A percentile compares a stretch with the other conserved stretches of the same genome.
Evolutionary conservation across 1,140 invertebrate species (phyloP).

Genomic region (Galleria mellonella): DNA sequence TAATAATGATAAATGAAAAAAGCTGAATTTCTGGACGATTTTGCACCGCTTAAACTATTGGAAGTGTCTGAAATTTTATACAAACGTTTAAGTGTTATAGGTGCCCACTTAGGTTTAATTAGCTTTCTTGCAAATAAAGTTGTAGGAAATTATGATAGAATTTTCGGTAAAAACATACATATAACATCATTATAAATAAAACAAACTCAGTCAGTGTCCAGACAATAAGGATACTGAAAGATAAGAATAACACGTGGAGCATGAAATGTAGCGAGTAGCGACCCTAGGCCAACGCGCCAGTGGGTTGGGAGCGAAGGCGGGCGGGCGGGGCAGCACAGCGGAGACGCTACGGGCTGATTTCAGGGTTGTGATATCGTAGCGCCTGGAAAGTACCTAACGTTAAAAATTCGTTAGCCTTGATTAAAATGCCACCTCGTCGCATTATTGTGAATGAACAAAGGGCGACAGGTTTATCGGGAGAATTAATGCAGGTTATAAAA

Average conservation of each 20-base stretch:
- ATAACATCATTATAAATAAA: constrained; percentile 12
- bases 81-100: too few relatives aligned
- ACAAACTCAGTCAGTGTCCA: constrained; percentile 14
- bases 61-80: too few relatives aligned
- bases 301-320: not conserved
- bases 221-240: constrained; percentile 51
- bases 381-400: constrained; percentile 13
- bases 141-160: too few relatives aligned
- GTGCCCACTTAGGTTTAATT: too few relatives aligned
- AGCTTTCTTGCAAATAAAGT: too few relatives aligned
- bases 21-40: too few relatives aligned
- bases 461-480: constrained; percentile 20
- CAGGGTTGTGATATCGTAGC: constrained; percentile 14
- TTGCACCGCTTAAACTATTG: too few relatives aligned
- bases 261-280: constrained; percentile 14
- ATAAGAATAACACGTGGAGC: constrained; percentile 47
- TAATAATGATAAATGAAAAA: too few relatives aligned
- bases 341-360: constrained; percentile 10
- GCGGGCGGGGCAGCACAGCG: constrained; percentile 9
- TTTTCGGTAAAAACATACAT: too few relatives aligned
- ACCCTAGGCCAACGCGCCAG: constrained; percentile 15
- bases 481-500: constrained; percentile 20
- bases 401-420: constrained; percentile 33
- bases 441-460: constrained; percentile 23
- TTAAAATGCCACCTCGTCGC: constrained; percentile 21